These are phyloP conservation scores for Asobara japonica DNA, from an alignment of 1,140 invertebrate species.

Conservation along the genomic window DNA sequence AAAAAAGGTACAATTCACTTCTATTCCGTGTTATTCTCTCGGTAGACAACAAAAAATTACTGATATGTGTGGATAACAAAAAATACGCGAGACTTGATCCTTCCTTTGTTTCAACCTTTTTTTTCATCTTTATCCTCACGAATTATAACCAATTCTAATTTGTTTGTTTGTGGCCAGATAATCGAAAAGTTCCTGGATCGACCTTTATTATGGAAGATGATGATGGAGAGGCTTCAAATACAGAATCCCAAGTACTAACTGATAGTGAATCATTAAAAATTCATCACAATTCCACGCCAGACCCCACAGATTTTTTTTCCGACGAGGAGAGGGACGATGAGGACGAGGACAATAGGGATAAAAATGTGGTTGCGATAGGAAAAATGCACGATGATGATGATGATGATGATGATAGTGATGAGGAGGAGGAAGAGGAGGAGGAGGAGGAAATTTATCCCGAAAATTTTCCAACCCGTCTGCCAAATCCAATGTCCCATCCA, in stretches of 20 bases:
- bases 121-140: constrained; percentile 35
- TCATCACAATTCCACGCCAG: constrained; percentile 30
- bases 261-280: constrained; percentile 51
- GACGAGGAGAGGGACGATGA: not conserved
- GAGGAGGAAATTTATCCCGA: constrained; percentile 55
- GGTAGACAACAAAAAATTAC: not conserved
- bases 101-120: constrained; percentile 4
- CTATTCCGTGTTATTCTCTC: not conserved
- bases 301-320: not conserved
- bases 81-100: not conserved
- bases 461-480: constrained; percentile 40
- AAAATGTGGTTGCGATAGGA: constrained; percentile 38
- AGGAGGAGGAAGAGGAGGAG: constrained; percentile 44
- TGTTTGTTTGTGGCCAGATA: constrained; percentile 14
- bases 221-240: constrained; percentile 56
- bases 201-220: constrained; percentile 65
- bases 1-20: not conserved
- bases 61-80: not conserved
- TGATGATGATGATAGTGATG: constrained; percentile 48
- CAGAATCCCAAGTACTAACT: constrained; percentile 52
- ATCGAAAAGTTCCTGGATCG: constrained; percentile 17
- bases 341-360: constrained; percentile 26
- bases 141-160: constrained; percentile 28
- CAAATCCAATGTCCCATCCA: constrained; percentile 10
- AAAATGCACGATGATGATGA: constrained; percentile 45